A percentile compares a stretch with the other conserved stretches of the same genome.
Evolutionary conservation across 2,888 invertebrate species (phyloP).

Genomic region (Pinctada fucata): DNA sequence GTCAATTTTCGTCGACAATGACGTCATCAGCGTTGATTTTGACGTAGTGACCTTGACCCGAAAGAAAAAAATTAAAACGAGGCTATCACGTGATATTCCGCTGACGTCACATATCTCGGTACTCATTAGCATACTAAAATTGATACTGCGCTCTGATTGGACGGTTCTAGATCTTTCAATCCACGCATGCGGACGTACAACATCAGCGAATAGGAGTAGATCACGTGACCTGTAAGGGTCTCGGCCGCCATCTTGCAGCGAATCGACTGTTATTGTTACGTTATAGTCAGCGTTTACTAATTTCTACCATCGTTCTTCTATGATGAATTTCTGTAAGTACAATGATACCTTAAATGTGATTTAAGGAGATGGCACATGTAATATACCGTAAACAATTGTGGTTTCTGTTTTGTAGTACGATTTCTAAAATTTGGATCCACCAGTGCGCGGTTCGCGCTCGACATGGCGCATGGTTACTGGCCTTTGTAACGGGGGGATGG

Average conservation of each 20-base stretch:
- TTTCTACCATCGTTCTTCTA: no score
- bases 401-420: no score
- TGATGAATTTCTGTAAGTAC: no score
- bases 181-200: not conserved
- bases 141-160: not conserved
- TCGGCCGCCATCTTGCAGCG: not conserved
- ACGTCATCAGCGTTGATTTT: not conserved
- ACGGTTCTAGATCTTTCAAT: not conserved
- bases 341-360: no score
- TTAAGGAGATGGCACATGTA: no score
- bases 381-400: no score
- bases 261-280: not conserved
- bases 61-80: not conserved
- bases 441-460: no score
- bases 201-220: not conserved
- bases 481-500: no score
- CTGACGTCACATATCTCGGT: not conserved
- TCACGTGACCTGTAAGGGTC: not conserved
- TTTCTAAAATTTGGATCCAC: no score
- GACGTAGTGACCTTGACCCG: not conserved
- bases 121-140: not conserved
- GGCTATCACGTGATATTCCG: not conserved
- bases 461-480: no score
- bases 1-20: not conserved
- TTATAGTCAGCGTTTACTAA: no score